Conservation (phyloP, 2,797 vertebrate species). For the Phataginus tricuspis region DNA sequence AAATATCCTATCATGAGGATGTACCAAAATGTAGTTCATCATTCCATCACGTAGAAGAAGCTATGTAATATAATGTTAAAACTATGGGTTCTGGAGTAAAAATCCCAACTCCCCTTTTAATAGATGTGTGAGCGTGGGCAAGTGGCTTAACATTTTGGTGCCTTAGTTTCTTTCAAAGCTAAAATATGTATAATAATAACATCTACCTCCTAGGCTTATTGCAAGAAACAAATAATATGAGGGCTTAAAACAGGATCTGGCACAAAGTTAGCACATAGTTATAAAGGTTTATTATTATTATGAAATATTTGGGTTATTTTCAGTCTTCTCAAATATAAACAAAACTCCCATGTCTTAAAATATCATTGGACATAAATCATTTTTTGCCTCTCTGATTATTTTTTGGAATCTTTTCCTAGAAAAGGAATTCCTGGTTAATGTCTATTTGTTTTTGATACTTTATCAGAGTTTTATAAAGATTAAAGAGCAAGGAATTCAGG, state of each 20-base stretch:
- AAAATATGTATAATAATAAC: neutral
- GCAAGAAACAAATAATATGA: neutral
- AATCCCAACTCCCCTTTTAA: neutral
- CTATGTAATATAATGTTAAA: neutral
- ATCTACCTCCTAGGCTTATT: neutral
- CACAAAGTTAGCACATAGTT: neutral
- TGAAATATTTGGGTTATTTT: neutral
- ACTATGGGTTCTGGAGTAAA: neutral
- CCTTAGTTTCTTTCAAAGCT: neutral
- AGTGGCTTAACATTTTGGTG: neutral
- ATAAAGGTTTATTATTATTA: neutral
- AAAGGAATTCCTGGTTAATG: slow-evolving; percentile 5
- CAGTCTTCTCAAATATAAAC: slow-evolving; percentile 30
- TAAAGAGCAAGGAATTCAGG: neutral
- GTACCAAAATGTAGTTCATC: neutral
- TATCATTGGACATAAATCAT: neutral
- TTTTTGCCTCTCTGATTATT: neutral
- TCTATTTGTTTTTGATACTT: neutral
- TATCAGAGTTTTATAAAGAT: slow-evolving; percentile 39
- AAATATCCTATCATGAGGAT: neutral
- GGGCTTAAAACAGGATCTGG: neutral
- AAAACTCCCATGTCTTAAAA: neutral
- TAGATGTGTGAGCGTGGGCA: neutral
- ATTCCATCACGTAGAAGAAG: neutral
- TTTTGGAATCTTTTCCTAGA: neutral